Percentiles rank a stretch among this genome's conserved stretches.
Evolutionary conservation across 2,888 invertebrate genomes (phyloP).

Genomic region (Drosophila leonis): DNA sequence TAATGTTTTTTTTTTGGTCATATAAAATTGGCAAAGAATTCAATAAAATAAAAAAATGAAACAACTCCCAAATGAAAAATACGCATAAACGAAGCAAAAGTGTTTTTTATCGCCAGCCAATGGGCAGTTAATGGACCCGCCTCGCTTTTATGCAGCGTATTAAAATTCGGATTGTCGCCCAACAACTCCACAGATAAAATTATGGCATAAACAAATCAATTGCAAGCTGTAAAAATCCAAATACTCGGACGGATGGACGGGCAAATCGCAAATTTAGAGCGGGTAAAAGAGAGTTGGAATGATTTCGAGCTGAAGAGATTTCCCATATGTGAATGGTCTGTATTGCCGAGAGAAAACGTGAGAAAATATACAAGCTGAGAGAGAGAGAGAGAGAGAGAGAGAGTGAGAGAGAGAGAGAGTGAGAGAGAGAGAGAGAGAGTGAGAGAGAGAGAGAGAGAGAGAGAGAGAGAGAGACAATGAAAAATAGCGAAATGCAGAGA

Average conservation of each 20-base stretch:
- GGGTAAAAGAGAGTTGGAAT: too few species aligned
- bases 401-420: not conserved
- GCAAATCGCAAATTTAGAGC: not conserved
- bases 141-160: slow-evolving; percentile 43
- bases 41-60: slow-evolving; percentile 52
- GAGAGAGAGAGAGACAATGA: too few species aligned
- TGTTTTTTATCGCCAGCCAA: slow-evolving; percentile 36
- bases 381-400: not conserved
- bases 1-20: slow-evolving; percentile 34
- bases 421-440: not conserved
- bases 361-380: not conserved
- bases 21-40: slow-evolving; percentile 35
- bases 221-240: slow-evolving; percentile 34
- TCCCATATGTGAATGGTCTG: not conserved
- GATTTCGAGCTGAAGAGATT: not conserved
- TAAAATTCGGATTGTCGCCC: slow-evolving; percentile 21
- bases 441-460: not conserved
- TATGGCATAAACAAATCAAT: slow-evolving; percentile 58
- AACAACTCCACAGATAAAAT: slow-evolving; percentile 34
- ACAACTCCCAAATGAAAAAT: slow-evolving; percentile 67
- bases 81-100: slow-evolving; percentile 53
- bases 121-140: slow-evolving; percentile 34
- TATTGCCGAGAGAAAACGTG: not conserved
- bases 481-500: too few species aligned
- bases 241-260: not conserved